A percentile compares a stretch with the other conserved stretches of the same genome.
Conservation (phyloP, 30 jellyfish, hydroid and myxozoan species). For the Pelagia noctiluca region DNA sequence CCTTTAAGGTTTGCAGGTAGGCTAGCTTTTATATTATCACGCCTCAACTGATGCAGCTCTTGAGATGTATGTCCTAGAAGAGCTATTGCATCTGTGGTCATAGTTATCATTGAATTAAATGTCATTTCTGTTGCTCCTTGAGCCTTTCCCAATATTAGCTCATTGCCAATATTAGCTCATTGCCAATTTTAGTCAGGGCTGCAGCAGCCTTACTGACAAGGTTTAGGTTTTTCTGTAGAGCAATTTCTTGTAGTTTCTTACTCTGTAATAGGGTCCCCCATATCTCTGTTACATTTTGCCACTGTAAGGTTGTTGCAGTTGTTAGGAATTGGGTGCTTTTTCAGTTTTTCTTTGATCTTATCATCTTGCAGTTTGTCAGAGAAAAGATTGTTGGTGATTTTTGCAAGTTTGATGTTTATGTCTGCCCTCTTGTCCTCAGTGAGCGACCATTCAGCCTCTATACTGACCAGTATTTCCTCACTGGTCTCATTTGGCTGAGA, state of each 20-base stretch:
- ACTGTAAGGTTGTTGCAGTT: not conserved
- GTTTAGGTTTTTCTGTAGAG: too few relatives aligned
- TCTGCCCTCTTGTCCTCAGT: not conserved
- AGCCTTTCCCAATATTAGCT: not conserved
- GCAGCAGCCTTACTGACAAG: not conserved
- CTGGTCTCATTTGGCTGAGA: not conserved
- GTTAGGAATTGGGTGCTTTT: not conserved
- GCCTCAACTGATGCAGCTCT: not conserved
- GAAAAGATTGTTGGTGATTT: not conserved
- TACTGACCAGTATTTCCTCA: not conserved
- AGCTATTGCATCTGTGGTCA: not conserved
- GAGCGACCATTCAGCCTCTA: not conserved
- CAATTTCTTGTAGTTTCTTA: not conserved
- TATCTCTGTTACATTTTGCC: not conserved
- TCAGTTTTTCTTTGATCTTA: not conserved
- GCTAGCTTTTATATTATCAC: not conserved
- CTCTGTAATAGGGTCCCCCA: not conserved
- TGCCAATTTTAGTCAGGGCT: not conserved
- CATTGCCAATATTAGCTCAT: not conserved
- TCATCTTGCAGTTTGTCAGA: not conserved
- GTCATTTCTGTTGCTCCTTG: not conserved
- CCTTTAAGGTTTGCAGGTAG: not conserved
- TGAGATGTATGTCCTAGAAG: not conserved
- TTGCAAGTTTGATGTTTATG: not conserved
- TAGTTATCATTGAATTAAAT: not conserved